Percentiles rank a stretch among this genome's conserved stretches.
phyloP scores from a whole-genome alignment of 2,113 vertebrate species.

The Onychostoma macrolepis region DNA sequence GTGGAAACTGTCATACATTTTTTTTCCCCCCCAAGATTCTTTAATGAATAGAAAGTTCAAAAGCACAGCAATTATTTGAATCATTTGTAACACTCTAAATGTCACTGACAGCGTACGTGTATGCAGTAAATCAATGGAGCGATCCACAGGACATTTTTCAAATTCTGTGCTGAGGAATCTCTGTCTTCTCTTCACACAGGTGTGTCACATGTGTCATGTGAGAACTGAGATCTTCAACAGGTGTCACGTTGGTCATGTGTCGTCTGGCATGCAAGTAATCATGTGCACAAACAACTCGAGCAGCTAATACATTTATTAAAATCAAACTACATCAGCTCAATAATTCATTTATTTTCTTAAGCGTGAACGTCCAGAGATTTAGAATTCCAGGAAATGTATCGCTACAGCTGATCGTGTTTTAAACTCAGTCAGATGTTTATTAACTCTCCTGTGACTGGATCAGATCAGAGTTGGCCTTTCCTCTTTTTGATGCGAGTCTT shows the following conservation, averaged over 20 bases:
- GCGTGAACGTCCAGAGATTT: not conserved
- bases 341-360: not conserved
- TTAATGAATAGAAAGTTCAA: not conserved
- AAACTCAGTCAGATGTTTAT: not conserved
- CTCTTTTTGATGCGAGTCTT: slow-evolving; percentile 75
- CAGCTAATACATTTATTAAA: not conserved
- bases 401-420: not conserved
- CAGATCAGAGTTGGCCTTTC: slow-evolving; percentile 70
- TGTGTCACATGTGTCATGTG: not conserved
- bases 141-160: slow-evolving; percentile 9
- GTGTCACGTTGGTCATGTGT: not conserved
- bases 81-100: not conserved
- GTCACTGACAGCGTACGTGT: not conserved
- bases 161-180: slow-evolving; percentile 5
- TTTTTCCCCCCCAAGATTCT: not conserved
- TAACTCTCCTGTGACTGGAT: not conserved
- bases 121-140: not conserved
- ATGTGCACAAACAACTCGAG: not conserved
- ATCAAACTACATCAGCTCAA: not conserved
- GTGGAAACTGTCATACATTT: not conserved
- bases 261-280: not conserved
- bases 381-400: not conserved
- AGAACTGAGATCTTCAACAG: not conserved
- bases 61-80: not conserved
- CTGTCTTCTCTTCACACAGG: not conserved